These are phyloP conservation scores for Callinectes sapidus DNA, from an alignment of 2,888 invertebrate species.

Conservation along the genomic window DNA sequence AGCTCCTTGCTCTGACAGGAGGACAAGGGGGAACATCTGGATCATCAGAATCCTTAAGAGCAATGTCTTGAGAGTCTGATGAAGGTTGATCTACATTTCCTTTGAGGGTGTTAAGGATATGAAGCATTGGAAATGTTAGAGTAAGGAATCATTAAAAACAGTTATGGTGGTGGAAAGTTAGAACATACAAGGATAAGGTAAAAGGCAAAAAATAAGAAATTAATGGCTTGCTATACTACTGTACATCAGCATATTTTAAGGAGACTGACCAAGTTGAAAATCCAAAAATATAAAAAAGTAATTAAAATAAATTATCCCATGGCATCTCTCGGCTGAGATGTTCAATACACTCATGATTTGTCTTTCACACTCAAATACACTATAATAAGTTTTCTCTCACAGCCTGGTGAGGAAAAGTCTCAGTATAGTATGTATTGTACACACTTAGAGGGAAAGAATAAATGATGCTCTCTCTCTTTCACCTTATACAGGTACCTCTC, in stretches of 20 bases:
- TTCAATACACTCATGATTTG: no score
- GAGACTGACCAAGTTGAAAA: no score
- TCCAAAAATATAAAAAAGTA: no score
- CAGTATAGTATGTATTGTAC: no score
- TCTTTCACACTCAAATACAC: no score
- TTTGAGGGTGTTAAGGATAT: background rate
- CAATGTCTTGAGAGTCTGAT: constrained; percentile 38
- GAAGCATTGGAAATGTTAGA: background rate
- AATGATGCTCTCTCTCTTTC: no score
- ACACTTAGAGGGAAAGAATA: background rate
- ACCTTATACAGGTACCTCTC: no score
- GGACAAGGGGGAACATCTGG: constrained; percentile 24
- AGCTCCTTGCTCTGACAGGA: constrained; percentile 46
- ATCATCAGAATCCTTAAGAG: background rate
- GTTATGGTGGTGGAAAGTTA: constrained; percentile 53
- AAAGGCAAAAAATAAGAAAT: constrained; percentile 40
- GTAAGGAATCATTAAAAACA: background rate
- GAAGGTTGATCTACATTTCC: background rate
- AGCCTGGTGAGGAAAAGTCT: no score
- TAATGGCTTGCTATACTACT: constrained; percentile 41
- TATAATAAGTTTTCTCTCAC: no score
- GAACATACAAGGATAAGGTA: constrained; percentile 60
- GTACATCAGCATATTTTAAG: background rate
- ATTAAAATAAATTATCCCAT: no score
- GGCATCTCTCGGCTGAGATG: no score